Conservation (phyloP, 2,797 vertebrate species). For the Rhyacichthys aspro region DNA sequence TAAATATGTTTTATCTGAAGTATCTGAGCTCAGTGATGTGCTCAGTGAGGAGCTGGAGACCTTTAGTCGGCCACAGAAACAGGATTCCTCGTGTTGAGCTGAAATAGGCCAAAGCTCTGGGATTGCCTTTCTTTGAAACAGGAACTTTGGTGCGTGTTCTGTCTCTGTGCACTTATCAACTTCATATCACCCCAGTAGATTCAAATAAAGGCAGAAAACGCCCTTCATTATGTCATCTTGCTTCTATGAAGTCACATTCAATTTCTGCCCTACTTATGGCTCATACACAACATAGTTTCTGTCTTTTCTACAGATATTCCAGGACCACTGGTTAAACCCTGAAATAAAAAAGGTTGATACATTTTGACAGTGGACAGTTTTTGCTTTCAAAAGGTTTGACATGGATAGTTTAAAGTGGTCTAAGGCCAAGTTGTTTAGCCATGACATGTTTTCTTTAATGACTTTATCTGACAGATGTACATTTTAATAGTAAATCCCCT, state of each 20-base stretch:
- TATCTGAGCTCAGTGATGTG: neutral
- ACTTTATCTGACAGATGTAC: neutral
- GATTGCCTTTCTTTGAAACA: slow-evolving; percentile 12
- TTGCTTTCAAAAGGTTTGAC: too few species aligned
- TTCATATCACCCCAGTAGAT: slow-evolving; percentile 19
- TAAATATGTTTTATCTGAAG: slow-evolving; percentile 1
- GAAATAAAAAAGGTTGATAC: too few species aligned
- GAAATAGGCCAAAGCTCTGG: slow-evolving; percentile 30
- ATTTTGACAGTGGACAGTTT: too few species aligned
- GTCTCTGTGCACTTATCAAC: slow-evolving; percentile 19
- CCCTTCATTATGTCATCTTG: too few species aligned
- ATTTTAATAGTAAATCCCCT: slow-evolving; percentile 11
- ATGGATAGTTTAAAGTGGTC: too few species aligned
- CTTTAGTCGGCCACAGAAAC: slow-evolving; percentile 12
- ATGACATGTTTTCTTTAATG: too few species aligned
- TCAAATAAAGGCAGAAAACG: slow-evolving; percentile 1
- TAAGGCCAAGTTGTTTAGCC: too few species aligned
- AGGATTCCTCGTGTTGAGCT: slow-evolving; percentile 9
- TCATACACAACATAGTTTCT: neutral
- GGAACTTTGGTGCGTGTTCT: slow-evolving; percentile 7
- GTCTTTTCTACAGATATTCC: too few species aligned
- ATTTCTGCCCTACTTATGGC: neutral
- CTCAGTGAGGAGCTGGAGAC: neutral
- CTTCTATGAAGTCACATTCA: too few species aligned
- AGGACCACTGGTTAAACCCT: too few species aligned